Conservation (phyloP, 2,113 vertebrate species). For the Phrynosoma blainvillii region DNA sequence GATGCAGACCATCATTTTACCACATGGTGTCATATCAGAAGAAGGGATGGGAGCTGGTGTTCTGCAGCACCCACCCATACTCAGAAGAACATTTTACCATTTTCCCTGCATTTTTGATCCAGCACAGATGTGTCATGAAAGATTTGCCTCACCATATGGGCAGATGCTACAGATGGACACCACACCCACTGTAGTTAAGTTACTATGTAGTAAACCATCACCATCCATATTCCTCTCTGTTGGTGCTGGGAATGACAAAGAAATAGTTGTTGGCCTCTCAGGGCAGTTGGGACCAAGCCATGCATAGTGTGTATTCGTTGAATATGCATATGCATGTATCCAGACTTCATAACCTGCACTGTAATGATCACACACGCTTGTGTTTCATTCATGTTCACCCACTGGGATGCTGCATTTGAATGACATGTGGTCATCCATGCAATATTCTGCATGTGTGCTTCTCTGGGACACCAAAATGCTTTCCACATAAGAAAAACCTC, state of each 20-base stretch:
- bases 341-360: neutral
- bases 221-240: neutral
- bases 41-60: too few relatives aligned
- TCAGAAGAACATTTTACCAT: neutral
- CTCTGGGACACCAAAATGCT: neutral
- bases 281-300: too few relatives aligned
- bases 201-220: neutral
- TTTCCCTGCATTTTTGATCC: neutral
- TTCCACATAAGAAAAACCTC: neutral
- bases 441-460: neutral
- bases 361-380: neutral
- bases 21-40: neutral
- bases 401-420: neutral
- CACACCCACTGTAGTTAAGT: neutral
- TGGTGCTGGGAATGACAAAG: neutral
- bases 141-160: neutral
- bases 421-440: neutral
- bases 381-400: neutral
- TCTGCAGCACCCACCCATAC: neutral
- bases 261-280: neutral
- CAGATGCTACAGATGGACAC: neutral
- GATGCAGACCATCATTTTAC: neutral
- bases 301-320: too few relatives aligned
- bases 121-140: neutral
- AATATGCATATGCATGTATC: neutral